phyloP scores from a whole-genome alignment of 2,113 vertebrate species.

The Datnioides undecimradiatus region DNA sequence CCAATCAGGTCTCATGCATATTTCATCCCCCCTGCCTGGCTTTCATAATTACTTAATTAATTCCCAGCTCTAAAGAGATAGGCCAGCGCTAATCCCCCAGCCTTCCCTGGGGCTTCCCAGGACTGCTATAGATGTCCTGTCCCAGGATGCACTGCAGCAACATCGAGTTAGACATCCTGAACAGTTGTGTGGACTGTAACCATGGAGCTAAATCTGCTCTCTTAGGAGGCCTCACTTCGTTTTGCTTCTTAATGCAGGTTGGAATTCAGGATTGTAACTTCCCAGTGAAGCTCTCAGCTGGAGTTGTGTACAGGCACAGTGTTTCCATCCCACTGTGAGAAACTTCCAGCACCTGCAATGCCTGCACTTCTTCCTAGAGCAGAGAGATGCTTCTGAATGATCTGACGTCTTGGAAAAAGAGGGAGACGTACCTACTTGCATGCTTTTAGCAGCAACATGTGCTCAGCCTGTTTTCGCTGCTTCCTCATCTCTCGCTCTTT shows the following conservation, averaged over 20 bases:
- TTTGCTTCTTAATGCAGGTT: conserved; percentile 48
- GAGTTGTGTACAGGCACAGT: conserved; percentile 39
- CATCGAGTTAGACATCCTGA: conserved; percentile 65
- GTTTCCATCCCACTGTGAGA: conserved; percentile 41
- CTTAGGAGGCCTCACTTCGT: conserved; percentile 48
- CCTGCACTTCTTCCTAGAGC: conserved; percentile 22
- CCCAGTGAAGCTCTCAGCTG: conserved; percentile 39
- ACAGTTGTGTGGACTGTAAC: conserved; percentile 52
- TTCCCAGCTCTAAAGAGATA: conserved; percentile 81
- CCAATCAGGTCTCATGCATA: conserved; percentile 85
- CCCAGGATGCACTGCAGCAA: conserved; percentile 71
- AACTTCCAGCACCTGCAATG: conserved; percentile 9
- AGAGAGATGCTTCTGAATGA: conserved; percentile 55
- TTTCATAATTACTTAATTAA: conserved; percentile 89
- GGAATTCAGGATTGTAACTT: conserved; percentile 39
- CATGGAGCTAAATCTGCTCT: conserved; percentile 74
- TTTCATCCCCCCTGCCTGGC: conserved; percentile 78
- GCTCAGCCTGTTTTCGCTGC: conserved; percentile 46
- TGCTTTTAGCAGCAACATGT: conserved; percentile 57
- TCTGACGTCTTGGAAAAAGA: conserved; percentile 35
- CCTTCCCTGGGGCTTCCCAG: conserved; percentile 66
- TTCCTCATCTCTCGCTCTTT: conserved; percentile 57
- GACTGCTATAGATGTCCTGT: conserved; percentile 71
- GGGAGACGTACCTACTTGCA: conserved; percentile 36
- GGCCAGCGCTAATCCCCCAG: conserved; percentile 77